Base-by-base conservation (phyloP, 2,113 vertebrate genomes). In the Osmerus eperlanus region DNA sequence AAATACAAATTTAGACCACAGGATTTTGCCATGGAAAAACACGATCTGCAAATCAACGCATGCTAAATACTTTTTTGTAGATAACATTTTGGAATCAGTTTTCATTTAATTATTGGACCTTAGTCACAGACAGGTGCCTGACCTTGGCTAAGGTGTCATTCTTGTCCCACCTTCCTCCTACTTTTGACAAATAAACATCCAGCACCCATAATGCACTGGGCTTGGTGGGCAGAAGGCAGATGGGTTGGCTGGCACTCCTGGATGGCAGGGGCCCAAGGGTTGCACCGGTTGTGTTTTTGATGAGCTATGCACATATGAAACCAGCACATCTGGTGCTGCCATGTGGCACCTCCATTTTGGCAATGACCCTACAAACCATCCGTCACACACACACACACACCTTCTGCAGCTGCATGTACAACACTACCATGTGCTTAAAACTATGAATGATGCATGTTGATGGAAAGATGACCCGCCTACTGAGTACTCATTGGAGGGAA, bases 251-350 rank as follows among this genome's bases (percentile, higher is more conserved):
- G 77, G 83, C 83, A 79, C 81, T 83, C 74, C 73, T 81, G 89
- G 89, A 85, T 70, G 71, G 89, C 73, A 32, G 68, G 69, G 58
- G 88, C 90, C 92, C 88, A 80, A 86, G 89, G 85, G 89, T 91
- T 88, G 81, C 54, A 88, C 88, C 67, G 60, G 80, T 86, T 78
- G 76, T 13, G 87, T 83, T 90, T 91, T 89, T 91, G 94, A 94
- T 94, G 93, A 94, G 91, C 91, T 86, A 83, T 75, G 92, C 93
- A 91, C 92, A 94, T 81, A 91, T 69, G 89, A 88, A 89, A 84
- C 89, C 81, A 78, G 73, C 95, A 95, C 96, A 97, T 95, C 95
- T 96, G 95, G 92, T 93, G 86, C 54, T 70, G 76, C 93, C 94
- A 94, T 94, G 94, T 96, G 94, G 92, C 84, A 85, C 80, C 77